Evolutionary conservation across 2,113 vertebrate genomes (phyloP).

Genomic region (Cebidichthys violaceus): DNA sequence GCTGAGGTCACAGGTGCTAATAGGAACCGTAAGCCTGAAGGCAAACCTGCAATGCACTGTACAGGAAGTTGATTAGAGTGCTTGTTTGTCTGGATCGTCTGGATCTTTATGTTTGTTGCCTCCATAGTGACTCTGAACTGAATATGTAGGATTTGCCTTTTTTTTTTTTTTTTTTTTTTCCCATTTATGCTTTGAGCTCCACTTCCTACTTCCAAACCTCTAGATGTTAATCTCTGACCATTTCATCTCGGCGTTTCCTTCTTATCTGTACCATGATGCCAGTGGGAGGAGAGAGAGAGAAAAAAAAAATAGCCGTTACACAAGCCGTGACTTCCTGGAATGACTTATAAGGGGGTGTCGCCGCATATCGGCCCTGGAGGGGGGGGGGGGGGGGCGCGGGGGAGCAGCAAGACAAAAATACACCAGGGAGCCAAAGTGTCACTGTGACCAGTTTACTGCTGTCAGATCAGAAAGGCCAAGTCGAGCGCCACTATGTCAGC

Average conservation of each 20-base stretch:
- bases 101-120: background rate
- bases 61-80: background rate
- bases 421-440: constrained; percentile 59
- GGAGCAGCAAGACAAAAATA: constrained; percentile 76
- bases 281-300: background rate
- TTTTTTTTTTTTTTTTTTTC: too few relatives aligned
- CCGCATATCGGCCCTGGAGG: constrained; percentile 47
- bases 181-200: constrained; percentile 13
- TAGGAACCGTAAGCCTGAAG: background rate
- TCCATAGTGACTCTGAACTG: background rate
- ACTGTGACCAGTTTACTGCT: constrained; percentile 50
- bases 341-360: constrained; percentile 78
- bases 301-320: constrained; percentile 45
- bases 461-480: constrained; percentile 59
- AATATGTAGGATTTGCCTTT: background rate
- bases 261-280: constrained; percentile 36
- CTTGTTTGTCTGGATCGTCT: background rate
- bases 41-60: background rate
- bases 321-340: constrained; percentile 72
- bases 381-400: constrained; percentile 13
- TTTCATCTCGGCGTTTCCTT: constrained; percentile 38
- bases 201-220: background rate
- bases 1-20: background rate
- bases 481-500: constrained; percentile 14
- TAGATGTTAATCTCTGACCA: constrained; percentile 45